A percentile compares a stretch with the other conserved stretches of the same genome.
Evolutionary conservation across 2,888 invertebrate species (phyloP).

Genomic region (Arctia plantaginis): DNA sequence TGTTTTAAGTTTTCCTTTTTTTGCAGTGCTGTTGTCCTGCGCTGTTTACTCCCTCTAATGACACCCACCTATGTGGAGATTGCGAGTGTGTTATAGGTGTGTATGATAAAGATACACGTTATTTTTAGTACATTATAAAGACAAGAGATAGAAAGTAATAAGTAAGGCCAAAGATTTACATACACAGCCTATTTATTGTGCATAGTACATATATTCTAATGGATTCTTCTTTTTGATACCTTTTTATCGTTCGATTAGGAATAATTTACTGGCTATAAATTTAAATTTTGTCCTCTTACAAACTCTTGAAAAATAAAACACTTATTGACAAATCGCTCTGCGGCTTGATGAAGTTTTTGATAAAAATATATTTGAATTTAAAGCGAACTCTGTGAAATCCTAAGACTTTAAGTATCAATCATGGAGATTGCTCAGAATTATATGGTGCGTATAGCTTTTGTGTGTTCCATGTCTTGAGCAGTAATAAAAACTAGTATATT

Average conservation of each 20-base stretch:
- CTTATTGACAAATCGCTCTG: constrained; percentile 11
- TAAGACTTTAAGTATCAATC: constrained; percentile 18
- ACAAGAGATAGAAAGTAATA: too few relatives aligned
- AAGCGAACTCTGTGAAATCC: constrained; percentile 5
- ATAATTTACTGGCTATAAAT: constrained; percentile 5
- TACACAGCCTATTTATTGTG: too few relatives aligned
- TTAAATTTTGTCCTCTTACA: not conserved
- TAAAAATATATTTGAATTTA: constrained; percentile 29
- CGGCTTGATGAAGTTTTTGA: constrained; percentile 34
- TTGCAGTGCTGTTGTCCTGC: too few relatives aligned
- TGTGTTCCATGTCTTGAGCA: not conserved
- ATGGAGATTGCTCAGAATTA: constrained; percentile 81
- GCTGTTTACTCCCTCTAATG: too few relatives aligned
- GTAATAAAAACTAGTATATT: constrained; percentile 4
- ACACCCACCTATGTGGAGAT: too few relatives aligned
- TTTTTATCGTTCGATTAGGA: not conserved
- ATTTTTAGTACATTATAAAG: too few relatives aligned
- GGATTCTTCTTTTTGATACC: not conserved
- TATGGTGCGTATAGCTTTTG: constrained; percentile 65
- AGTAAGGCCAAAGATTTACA: too few relatives aligned
- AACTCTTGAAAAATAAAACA: constrained; percentile 4
- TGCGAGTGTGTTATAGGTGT: too few relatives aligned
- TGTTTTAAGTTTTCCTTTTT: too few relatives aligned
- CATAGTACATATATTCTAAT: too few relatives aligned
- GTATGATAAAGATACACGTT: too few relatives aligned